Evolutionary conservation across 2,888 invertebrate species (phyloP), one percentile per base, ranked within the genome.

Genomic region (Dioctria rufipes): DNA sequence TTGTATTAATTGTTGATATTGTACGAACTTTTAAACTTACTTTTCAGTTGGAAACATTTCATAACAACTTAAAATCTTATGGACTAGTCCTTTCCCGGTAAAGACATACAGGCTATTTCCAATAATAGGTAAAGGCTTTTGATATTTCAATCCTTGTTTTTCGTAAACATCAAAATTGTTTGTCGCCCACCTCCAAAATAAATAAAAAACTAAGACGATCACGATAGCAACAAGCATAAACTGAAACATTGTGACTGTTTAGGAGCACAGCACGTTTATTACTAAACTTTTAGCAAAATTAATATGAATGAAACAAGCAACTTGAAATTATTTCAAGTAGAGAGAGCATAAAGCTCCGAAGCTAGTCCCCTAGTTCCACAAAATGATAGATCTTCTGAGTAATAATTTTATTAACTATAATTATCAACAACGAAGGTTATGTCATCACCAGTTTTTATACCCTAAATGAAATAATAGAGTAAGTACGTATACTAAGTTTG

Each of bases 1-100:
- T 91, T 92, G 3, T 25, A 92, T 87, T 11, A 92, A 78, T 54
- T 92, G 91, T 0, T 91, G 91, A 84, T 92, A 92, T 1, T 90
- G 87, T 11, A 92, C 86, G 46, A 91, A 81, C 37, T 65, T 39
- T 65, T 6, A 6, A 63, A 63, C 61, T 37, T 63, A 63, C 61
- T 63, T 63, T 37, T 63, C 61, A 37, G 37, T 37, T 9, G 61
- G 61, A 63, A 63, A 63, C 5, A 6, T 63, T 4, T 8, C 9
- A 42, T 65, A 65, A 5, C n/a, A 9, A n/a, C 39, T 65, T 3
- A n/a, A 5, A 0, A 40, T 4, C n/a, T 37, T 37, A 42, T 65
- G 2, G 3, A 65, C 3, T 5, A 40, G 3, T 37, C 42, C n/a
- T 65, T 25, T 25, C 25, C 65, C 65, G 4, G n/a, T 65, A 40